phyloP scores from a whole-genome alignment of 1,140 invertebrate genomes.

The Rhopalosiphum padi region DNA sequence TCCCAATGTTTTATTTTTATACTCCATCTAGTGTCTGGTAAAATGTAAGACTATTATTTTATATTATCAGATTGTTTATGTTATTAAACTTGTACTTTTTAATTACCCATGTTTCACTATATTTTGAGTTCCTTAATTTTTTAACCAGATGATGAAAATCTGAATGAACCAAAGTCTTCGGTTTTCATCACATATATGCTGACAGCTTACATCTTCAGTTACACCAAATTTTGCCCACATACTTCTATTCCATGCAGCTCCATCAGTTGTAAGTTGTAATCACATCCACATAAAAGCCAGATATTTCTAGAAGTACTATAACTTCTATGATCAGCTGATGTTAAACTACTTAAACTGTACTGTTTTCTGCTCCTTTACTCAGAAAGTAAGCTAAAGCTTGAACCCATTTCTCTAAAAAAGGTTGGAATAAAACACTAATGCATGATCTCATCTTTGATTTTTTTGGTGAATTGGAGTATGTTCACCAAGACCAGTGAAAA shows the following conservation, averaged over 20 bases:
- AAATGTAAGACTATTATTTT: too few relatives aligned
- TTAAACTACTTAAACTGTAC: neutral
- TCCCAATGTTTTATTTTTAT: too few relatives aligned
- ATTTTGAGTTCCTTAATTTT: too few relatives aligned
- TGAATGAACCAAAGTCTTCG: too few relatives aligned
- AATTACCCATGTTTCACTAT: too few relatives aligned
- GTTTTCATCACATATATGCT: neutral
- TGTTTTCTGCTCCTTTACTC: neutral
- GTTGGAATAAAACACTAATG: neutral
- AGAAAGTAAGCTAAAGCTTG: neutral
- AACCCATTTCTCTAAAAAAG: neutral
- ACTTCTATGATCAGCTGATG: neutral
- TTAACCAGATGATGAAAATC: too few relatives aligned
- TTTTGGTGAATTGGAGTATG: neutral
- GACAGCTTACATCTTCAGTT: neutral
- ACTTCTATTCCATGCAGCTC: neutral
- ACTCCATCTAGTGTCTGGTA: too few relatives aligned
- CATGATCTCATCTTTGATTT: neutral
- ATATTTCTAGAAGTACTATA: neutral
- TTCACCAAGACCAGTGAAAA: neutral
- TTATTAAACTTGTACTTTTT: too few relatives aligned
- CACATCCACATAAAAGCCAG: neutral
- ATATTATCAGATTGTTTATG: too few relatives aligned
- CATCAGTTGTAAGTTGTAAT: conserved; percentile 3
- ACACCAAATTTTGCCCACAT: neutral